Base-by-base conservation (phyloP, 2,113 vertebrate genomes). In the Menidia beryllina region DNA sequence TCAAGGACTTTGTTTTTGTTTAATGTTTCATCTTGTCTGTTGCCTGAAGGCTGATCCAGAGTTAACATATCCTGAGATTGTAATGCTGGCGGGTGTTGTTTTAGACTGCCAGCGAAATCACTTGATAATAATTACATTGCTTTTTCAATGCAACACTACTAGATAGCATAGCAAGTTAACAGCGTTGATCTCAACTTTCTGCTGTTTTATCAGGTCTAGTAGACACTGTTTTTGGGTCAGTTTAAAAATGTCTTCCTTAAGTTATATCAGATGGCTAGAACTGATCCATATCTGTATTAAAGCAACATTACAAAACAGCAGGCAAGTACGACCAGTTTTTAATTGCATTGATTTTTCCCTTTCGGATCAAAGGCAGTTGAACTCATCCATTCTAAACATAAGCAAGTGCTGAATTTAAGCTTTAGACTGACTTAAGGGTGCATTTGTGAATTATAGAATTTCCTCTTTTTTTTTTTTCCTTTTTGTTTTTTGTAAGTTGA, bases 51-150 rank as follows among this genome's bases (percentile, higher is more conserved):
- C 63, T 34, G 72, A 84, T 70, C 66, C 75, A 74, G 54, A 82
- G 58, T 79, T 82, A 84, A 85, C 86, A 81, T 86, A 86, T 89
- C 82, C 79, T 86, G 74, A 77, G 82, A 82, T 76, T 84, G 79
- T 72, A 72, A 83, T 73, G 82, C 81, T 72, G 81, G 75, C 83
- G 74, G 62, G 66, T 78, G 49, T 80, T 53, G 17, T 79, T 72
- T 84, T 83, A 72, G 54, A 62, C 71, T 80, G 69, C 30, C 54
- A 59, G 47, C 67, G 38, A 83, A 82, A 81, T 75, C 67, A 75
- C 52, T 71, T 72, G 50, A 72, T 85, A 81, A 86, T 39, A 68
- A 85, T 78, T 68, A 72, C 34, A 61, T 19, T 66, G 66, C 62
- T 76, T 59, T 52, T 34, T 70, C 72, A 69, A 14, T 66, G 49